Base-by-base conservation (phyloP, 1,140 invertebrate genomes). In the Alviniconcha marisindica region DNA sequence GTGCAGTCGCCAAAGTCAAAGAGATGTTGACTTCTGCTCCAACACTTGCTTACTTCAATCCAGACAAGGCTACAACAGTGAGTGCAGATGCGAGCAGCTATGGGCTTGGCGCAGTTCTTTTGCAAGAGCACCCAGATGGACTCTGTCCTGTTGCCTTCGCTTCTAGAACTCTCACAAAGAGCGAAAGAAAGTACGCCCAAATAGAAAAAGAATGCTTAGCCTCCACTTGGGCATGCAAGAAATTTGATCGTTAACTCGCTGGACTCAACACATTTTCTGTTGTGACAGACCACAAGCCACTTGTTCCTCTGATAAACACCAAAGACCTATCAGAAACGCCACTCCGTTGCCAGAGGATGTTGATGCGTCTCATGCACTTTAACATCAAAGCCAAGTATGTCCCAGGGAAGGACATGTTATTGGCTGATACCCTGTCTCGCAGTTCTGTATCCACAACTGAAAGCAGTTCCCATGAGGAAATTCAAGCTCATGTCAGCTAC, bases 171-270 rank as follows among this genome's bases (percentile, higher is more conserved):
- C 86, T 95, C 28, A 91, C 88, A 15, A 66, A 88, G 36, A 88
- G 93, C 7, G 92, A 95, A 85, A 83, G 88, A 84, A 93, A 91
- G 66, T 94, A 95, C 71, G 87, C 92, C n/a, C 93, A 94, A 84
- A 93, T 94, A 40, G 94, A 95, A 63, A 94, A 92, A 88, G 94
- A 95, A 91, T 94, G 91, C 10, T 86, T 94, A 28, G 92, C 93
- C 10, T 89, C 94, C 24, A 83, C 94, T 0, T 95, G 92, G 89
- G 92, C n/a, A n/a, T n/a, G 91, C 3, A 90, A 95, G 24, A 90
- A 92, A 78, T 93, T 94, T 87, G 95, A 93, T n/a, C 84, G 93
- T 56, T 95, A 94, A 86, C 77, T 94, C 10, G 92, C 87, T 85
- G 94, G 92, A n/a, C n/a, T n/a, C 76, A 85, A 88, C 3, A 69